Percentiles rank a stretch among this genome's conserved stretches.
Evolutionary conservation across 1,140 invertebrate genomes (phyloP).

Genomic region (Meloidogyne hapla): DNA sequence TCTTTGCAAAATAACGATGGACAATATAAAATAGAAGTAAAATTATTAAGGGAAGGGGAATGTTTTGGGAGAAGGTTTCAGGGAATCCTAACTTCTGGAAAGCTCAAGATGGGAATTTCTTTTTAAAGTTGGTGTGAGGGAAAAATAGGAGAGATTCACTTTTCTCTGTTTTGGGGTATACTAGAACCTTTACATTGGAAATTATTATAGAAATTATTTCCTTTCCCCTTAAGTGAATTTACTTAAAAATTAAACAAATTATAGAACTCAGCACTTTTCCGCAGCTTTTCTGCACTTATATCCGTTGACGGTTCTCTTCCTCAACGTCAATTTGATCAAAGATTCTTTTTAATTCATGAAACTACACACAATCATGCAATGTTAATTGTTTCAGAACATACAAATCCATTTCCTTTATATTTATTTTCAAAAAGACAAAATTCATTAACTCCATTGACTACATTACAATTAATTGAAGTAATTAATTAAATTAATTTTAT

Average conservation of each 20-base stretch:
- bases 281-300: conserved; percentile 18
- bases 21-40: neutral
- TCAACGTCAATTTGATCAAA: conserved; percentile 7
- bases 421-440: conserved; percentile 15
- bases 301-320: conserved; percentile 22
- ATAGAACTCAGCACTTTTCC: conserved; percentile 8
- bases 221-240: neutral
- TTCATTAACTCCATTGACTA: conserved; percentile 21
- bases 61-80: too few relatives aligned
- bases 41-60: too few relatives aligned
- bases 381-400: conserved; percentile 20
- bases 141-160: too few relatives aligned
- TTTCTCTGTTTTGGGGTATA: too few relatives aligned
- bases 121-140: too few relatives aligned
- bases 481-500: too few relatives aligned
- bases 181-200: too few relatives aligned
- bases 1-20: neutral
- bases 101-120: too few relatives aligned
- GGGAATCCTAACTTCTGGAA: too few relatives aligned
- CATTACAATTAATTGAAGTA: conserved; percentile 21
- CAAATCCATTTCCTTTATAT: conserved; percentile 18
- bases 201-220: too few relatives aligned
- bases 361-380: neutral
- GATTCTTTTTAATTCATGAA: conserved; percentile 23
- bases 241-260: neutral